Base-by-base conservation (phyloP, 2,797 vertebrate species). In the Acridotheres tristis region DNA sequence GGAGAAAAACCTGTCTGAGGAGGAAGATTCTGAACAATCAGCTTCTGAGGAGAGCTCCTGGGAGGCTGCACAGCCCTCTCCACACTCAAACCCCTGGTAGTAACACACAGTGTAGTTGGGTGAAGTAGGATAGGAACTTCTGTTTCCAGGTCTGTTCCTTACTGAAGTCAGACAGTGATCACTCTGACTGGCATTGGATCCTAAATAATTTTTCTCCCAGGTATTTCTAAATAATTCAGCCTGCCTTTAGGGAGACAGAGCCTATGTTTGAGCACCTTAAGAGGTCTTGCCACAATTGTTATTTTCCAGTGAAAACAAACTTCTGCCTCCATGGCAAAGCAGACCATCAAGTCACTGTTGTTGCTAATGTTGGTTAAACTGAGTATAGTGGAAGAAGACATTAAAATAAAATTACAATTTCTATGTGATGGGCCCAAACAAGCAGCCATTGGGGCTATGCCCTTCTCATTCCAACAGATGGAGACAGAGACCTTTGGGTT, bases 401-500 rank as follows among this genome's bases (percentile, higher is more conserved):
- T 22, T 26, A 61, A 92, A 95, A 93, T 62, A 34, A 92, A 96
- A 85, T 72, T 63, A 55, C 8, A 57, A 1, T 75, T 90, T 89
- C 50, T 26, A 50, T 67, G 72, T 82, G 89, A 48, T 69, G 71
- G 83, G 32, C 74, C 85, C 88, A 81, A 86, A 80, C 17, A 83
- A 87, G 67, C 36, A 91, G 80, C 88, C 83, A 93, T 16, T 95
- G 21, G 94, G 95, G 88, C 75, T 96, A 96, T 95, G 85, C n/a
- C 53, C 74, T 85, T 67, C 91, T 94, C 88, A 71, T 82, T 97
- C 96, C 96, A 96, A 97, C 95, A 97, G 95, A 97, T 96, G 94
- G 95, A 97, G 96, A 97, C 96, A 97, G 90, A 97, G 96, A 97
- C 95, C 96, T 95, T 50, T 94, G 95, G 94, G 90, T 95, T 88